These are phyloP conservation scores for Cyanoderma ruficeps DNA, from an alignment of 2,113 vertebrate genomes.

Conservation along the genomic window DNA sequence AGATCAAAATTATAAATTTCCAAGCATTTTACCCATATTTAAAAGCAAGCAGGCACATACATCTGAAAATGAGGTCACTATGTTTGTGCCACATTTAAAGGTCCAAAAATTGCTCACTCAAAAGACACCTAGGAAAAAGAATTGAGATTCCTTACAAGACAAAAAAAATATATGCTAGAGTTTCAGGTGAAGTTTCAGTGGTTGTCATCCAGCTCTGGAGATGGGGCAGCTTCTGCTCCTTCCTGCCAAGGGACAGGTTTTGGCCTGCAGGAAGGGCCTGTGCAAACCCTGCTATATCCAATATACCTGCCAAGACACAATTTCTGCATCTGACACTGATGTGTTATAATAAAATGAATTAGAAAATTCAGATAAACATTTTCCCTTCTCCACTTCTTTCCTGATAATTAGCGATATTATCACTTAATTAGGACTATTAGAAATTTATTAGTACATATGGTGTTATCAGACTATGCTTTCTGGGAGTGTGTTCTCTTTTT, in stretches of 20 bases:
- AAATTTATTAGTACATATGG: not conserved
- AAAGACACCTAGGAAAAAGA: not conserved
- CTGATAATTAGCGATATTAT: not conserved
- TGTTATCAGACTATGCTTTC: not conserved
- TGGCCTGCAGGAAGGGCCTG: not conserved
- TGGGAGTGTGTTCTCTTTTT: not conserved
- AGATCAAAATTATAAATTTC: not conserved
- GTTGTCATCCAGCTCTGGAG: not conserved
- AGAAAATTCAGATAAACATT: not conserved
- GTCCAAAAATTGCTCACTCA: not conserved
- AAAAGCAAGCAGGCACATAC: not conserved
- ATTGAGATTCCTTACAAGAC: not conserved
- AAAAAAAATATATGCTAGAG: not conserved
- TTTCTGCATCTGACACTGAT: not conserved
- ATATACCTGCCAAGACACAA: not conserved
- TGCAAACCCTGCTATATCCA: not conserved
- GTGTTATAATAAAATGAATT: not conserved
- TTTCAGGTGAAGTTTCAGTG: not conserved
- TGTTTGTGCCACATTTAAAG: not conserved
- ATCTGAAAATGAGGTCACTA: not conserved
- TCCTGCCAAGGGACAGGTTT: not conserved
- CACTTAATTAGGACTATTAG: not conserved
- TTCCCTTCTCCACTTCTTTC: not conserved
- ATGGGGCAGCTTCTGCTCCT: not conserved
- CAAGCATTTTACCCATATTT: not conserved